Percentiles rank a stretch among this genome's conserved stretches.
phyloP scores from a whole-genome alignment of 2,888 invertebrate genomes.

The Liopterus haemorrhoidalis region DNA sequence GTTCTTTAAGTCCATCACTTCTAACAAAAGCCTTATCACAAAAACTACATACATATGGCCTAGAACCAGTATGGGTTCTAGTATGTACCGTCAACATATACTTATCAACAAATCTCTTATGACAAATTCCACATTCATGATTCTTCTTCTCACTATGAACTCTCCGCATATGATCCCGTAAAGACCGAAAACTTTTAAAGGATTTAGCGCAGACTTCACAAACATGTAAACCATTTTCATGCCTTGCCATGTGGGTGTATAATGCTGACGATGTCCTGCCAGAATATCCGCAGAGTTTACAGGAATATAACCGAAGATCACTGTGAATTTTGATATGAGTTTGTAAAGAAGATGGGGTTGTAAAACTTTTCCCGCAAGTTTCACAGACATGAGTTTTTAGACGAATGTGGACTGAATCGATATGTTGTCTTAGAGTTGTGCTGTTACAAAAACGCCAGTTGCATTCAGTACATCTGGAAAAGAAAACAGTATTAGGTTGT shows the following conservation, averaged over 20 bases:
- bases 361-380: constrained; percentile 38
- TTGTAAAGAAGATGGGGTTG: constrained; percentile 35
- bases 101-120: constrained; percentile 37
- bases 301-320: constrained; percentile 35
- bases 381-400: constrained; percentile 39
- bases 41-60: constrained; percentile 36
- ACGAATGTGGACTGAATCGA: constrained; percentile 37
- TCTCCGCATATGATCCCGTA: constrained; percentile 37
- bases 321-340: constrained; percentile 38
- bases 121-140: constrained; percentile 37
- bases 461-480: constrained; percentile 35
- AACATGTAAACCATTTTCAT: constrained; percentile 36
- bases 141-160: constrained; percentile 37
- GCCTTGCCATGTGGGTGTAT: constrained; percentile 39
- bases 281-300: constrained; percentile 37
- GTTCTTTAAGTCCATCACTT: constrained; percentile 38
- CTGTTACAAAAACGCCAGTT: constrained; percentile 35
- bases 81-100: constrained; percentile 38
- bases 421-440: constrained; percentile 35
- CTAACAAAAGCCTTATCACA: constrained; percentile 38
- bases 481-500: too few species aligned
- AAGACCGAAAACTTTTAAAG: constrained; percentile 37
- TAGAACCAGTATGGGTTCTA: constrained; percentile 37
- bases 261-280: constrained; percentile 39
- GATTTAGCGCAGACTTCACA: constrained; percentile 39